These are phyloP conservation scores for Pomacea maculata DNA, from an alignment of 1,140 invertebrate genomes.

Conservation along the genomic window DNA sequence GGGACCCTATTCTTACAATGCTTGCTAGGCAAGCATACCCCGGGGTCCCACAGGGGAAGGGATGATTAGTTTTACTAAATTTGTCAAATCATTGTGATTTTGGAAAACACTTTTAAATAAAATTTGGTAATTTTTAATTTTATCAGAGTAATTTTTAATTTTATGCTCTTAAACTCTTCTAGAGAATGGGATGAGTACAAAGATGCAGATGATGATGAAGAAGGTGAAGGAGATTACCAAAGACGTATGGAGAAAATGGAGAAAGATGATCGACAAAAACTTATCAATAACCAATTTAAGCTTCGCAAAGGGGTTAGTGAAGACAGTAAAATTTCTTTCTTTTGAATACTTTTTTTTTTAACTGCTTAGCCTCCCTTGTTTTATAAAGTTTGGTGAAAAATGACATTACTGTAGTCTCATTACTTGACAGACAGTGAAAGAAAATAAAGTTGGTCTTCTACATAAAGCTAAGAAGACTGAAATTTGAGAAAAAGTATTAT, in stretches of 20 bases:
- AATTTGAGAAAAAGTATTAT: neutral
- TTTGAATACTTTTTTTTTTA: neutral
- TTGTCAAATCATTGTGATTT: neutral
- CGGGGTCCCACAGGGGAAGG: no score
- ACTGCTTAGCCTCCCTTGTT: neutral
- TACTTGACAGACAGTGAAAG: neutral
- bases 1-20: no score
- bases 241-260: conserved; percentile 41
- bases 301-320: conserved; percentile 54
- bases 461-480: neutral
- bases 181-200: conserved; percentile 49
- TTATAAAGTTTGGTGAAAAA: neutral
- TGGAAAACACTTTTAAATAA: neutral
- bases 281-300: conserved; percentile 63
- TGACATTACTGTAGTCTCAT: neutral
- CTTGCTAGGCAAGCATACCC: no score
- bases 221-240: conserved; percentile 45
- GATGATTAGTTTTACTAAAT: neutral
- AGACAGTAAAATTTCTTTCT: neutral
- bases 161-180: neutral
- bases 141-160: neutral
- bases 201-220: conserved; percentile 26
- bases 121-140: neutral
- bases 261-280: conserved; percentile 46
- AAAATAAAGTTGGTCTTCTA: neutral